Evolutionary conservation across 2,797 vertebrate genomes (phyloP), one percentile per base, ranked within the genome.

Genomic region (Propithecus perrieri): DNA sequence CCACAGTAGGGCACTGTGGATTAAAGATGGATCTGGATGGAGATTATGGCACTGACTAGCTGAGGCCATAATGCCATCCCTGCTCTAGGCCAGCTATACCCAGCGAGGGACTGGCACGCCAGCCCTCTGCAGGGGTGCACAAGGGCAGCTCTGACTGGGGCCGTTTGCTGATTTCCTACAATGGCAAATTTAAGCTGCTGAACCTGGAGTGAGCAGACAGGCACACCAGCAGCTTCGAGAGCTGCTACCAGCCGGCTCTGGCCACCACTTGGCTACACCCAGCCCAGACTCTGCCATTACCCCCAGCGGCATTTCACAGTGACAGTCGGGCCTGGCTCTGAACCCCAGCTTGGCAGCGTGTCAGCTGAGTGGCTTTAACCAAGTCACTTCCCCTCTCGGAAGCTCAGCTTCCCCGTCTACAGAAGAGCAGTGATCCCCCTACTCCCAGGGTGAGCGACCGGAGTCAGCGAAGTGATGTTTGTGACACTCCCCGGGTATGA

Each of bases 41-140:
- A 85, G 69, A 79, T 20, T 13, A 65, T 0, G 41, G 57, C 17
- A 26, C 46, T 13, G 13, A 55, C 3, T 0, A 28, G 17, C 80
- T 41, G 85, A 53, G 57, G 81, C 41, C 57, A 53, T 65, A 33
- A 3, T 0, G 53, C 38, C 13, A 43, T 46, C 65, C 41, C n/a
- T 48, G 46, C 53, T 38, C 38, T 14, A 61, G 38, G 35, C 3
- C 10, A 4, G 35, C 69, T 8, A 4, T 7, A 6, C 4, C 33
- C 18, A 12, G 35, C 20, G 12, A n/a, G 43, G 22, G 2, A 11
- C 18, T 38, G n/a, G 65, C 17, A 24, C n/a, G 4, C 15, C 65
- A 14, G 65, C 35, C 76, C 24, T 38, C 61, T 0, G 0, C 6
- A 12, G 55, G 28, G 18, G 8, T 0, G 1, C 17, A 57, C 22